Evolutionary conservation across 92 coral and sea anemone species (phyloP).

Genomic region (Heteractis magnifica): DNA sequence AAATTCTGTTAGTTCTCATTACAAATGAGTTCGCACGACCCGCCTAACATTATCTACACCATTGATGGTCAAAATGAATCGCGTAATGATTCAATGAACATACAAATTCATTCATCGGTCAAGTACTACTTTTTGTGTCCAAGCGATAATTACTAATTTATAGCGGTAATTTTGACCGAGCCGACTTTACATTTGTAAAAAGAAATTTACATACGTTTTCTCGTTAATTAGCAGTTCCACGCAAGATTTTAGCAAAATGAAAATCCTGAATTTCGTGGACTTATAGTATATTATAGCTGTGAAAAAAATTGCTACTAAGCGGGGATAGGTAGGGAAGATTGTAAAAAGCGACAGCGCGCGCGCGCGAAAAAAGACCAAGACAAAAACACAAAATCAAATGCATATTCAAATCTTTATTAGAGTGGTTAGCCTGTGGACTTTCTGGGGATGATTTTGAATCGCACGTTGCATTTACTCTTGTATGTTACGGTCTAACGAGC

Average conservation of each 20-base stretch:
- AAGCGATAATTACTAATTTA: neutral
- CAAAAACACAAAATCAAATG: too few relatives aligned
- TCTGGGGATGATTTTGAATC: too few relatives aligned
- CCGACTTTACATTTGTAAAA: neutral
- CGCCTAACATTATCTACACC: too few relatives aligned
- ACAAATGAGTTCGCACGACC: neutral
- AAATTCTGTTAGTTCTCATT: too few relatives aligned
- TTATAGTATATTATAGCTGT: neutral
- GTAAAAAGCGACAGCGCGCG: too few relatives aligned
- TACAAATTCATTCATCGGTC: neutral
- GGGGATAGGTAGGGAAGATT: too few relatives aligned
- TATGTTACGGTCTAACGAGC: too few relatives aligned
- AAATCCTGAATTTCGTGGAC: neutral
- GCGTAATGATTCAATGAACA: neutral
- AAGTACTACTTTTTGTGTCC: neutral
- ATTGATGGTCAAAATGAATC: neutral
- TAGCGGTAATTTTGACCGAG: neutral
- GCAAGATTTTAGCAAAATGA: too few relatives aligned
- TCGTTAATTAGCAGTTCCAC: neutral
- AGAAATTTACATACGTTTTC: neutral
- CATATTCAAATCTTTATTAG: too few relatives aligned
- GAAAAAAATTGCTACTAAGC: too few relatives aligned
- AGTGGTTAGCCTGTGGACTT: neutral
- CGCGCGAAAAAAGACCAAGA: too few relatives aligned
- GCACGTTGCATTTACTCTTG: too few relatives aligned